Percentiles rank a stretch among this genome's conserved stretches.
These are phyloP conservation scores for Brachyptera putata DNA, from an alignment of 2,888 invertebrate genomes.

Conservation along the genomic window DNA sequence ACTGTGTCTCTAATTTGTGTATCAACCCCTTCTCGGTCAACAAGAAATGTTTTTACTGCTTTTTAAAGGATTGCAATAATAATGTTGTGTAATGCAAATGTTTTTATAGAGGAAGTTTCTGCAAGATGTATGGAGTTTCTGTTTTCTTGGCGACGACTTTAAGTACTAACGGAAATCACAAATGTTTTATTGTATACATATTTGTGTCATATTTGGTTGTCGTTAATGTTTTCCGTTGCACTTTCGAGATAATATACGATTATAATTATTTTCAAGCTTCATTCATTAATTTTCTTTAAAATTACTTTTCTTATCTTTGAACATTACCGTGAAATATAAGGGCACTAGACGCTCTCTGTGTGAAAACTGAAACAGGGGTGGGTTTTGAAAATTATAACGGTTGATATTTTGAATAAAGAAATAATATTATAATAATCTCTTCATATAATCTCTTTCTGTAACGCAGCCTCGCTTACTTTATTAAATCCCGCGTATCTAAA, in stretches of 20 bases:
- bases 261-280: constrained; percentile 16
- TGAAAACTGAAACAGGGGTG: too few species aligned
- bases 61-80: constrained; percentile 8
- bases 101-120: constrained; percentile 12
- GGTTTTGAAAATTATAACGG: too few species aligned
- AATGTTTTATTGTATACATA: constrained; percentile 31
- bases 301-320: constrained; percentile 11
- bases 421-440: too few species aligned
- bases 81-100: constrained; percentile 17
- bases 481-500: too few species aligned
- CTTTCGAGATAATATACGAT: constrained; percentile 13
- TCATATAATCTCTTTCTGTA: too few species aligned
- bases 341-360: too few species aligned
- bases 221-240: constrained; percentile 26
- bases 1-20: neutral
- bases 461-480: too few species aligned
- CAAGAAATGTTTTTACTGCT: neutral
- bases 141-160: constrained; percentile 33
- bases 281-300: constrained; percentile 16
- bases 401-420: too few species aligned
- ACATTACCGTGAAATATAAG: too few species aligned
- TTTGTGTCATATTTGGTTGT: constrained; percentile 26
- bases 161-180: constrained; percentile 35
- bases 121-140: constrained; percentile 30
- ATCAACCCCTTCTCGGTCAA: too few species aligned